A percentile compares a stretch with the other conserved stretches of the same genome.
phyloP scores from a whole-genome alignment of 37 sponge, comb jelly and placozoan genomes.

The Beroe ovata region DNA sequence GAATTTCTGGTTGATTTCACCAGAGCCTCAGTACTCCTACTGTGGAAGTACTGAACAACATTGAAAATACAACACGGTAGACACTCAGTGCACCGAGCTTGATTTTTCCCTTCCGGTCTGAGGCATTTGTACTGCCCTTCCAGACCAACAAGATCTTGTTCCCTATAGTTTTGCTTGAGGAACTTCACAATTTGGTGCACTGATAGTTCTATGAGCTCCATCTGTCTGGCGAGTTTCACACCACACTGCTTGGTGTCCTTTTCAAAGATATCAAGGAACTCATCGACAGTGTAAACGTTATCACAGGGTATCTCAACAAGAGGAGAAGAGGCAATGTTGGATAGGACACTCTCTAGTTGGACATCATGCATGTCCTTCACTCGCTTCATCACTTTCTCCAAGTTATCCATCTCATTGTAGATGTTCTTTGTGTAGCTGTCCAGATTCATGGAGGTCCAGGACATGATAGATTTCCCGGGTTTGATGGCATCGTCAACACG shows the following conservation, averaged over 20 bases:
- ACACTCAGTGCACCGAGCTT: constrained; percentile 39
- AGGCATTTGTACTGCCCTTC: constrained; percentile 41
- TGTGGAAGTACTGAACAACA: constrained; percentile 38
- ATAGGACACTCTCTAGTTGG: constrained; percentile 73
- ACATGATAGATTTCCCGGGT: constrained; percentile 83
- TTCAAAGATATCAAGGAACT: constrained; percentile 70
- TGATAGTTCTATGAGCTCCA: constrained; percentile 67
- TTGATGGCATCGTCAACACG: constrained; percentile 79
- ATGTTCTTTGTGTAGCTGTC: constrained; percentile 71
- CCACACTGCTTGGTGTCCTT: not conserved
- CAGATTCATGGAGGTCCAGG: constrained; percentile 90
- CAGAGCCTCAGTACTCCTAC: constrained; percentile 72
- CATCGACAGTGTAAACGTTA: constrained; percentile 73
- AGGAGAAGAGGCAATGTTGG: constrained; percentile 70
- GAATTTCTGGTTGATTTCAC: constrained; percentile 70
- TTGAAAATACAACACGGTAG: constrained; percentile 59
- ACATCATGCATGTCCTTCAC: constrained; percentile 74
- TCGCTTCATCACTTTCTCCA: constrained; percentile 81
- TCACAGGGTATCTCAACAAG: constrained; percentile 78
- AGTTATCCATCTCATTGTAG: constrained; percentile 69
- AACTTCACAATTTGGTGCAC: constrained; percentile 70
- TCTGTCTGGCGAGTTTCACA: constrained; percentile 14
- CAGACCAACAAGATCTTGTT: constrained; percentile 47
- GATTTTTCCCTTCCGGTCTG: constrained; percentile 54
- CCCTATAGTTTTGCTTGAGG: constrained; percentile 72